A percentile compares a stretch with the other conserved stretches of the same genome.
phyloP scores from a whole-genome alignment of 2,797 vertebrate genomes.

The Syngnathus acus region DNA sequence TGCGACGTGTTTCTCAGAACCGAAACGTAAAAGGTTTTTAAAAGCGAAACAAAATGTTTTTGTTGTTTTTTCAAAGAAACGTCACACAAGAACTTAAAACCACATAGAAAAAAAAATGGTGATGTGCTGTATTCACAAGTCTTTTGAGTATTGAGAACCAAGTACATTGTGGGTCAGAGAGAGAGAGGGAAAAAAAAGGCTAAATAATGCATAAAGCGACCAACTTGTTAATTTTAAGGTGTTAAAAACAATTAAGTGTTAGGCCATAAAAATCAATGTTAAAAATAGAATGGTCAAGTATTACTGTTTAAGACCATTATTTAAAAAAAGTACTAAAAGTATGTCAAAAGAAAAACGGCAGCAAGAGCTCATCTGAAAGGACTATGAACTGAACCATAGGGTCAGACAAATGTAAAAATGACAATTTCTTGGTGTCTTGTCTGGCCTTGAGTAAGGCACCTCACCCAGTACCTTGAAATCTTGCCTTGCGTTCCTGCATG shows the following conservation, averaged over 20 bases:
- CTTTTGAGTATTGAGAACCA: neutral
- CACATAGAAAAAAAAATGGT: too few relatives aligned
- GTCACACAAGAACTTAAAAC: neutral
- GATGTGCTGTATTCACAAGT: neutral
- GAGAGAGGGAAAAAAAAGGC: neutral
- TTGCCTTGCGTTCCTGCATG: neutral
- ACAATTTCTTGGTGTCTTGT: neutral
- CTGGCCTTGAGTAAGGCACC: neutral
- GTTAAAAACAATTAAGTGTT: neutral
- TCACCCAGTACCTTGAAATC: neutral
- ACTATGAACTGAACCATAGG: neutral
- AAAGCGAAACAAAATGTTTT: neutral
- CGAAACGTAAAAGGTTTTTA: slow-evolving; percentile 32
- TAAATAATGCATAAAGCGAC: neutral
- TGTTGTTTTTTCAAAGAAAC: neutral
- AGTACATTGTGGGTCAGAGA: neutral
- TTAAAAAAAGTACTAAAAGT: neutral
- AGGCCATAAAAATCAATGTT: too few relatives aligned
- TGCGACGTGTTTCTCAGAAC: slow-evolving; percentile 23
- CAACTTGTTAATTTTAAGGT: neutral
- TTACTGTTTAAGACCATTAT: neutral
- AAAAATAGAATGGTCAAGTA: neutral
- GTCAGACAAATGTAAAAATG: neutral
- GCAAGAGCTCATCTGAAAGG: neutral
- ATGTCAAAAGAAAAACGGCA: neutral